Conservation (phyloP, 1,140 invertebrate species). For the Lepidurus couesii region DNA sequence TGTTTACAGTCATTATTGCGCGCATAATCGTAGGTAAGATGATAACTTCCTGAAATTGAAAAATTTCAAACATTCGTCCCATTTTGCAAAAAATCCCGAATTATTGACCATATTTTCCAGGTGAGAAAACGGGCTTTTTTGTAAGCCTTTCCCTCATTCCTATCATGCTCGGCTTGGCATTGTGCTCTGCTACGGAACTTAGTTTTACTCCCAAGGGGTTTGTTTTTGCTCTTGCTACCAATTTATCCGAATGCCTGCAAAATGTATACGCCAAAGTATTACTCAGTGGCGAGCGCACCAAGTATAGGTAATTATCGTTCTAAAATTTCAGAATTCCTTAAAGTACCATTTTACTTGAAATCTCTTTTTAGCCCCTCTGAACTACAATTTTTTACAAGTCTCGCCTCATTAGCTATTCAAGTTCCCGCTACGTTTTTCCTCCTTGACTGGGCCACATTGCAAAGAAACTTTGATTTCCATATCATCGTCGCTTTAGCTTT, state of each 20-base stretch:
- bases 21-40: conserved; percentile 48
- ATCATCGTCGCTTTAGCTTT: conserved; percentile 59
- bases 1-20: conserved; percentile 76
- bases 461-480: conserved; percentile 47
- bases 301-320: conserved; percentile 29
- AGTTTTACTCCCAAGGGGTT: conserved; percentile 74
- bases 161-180: conserved; percentile 74
- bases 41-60: not conserved
- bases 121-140: conserved; percentile 66
- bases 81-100: conserved; percentile 31
- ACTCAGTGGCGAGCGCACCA: conserved; percentile 30
- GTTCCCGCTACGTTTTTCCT: conserved; percentile 66
- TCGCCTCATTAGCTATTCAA: conserved; percentile 71
- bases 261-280: conserved; percentile 33
- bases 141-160: conserved; percentile 73
- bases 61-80: not conserved
- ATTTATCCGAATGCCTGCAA: conserved; percentile 65
- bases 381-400: conserved; percentile 76
- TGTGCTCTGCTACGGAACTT: conserved; percentile 76
- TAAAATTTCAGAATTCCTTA: conserved; percentile 29
- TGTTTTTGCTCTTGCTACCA: conserved; percentile 69
- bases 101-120: conserved; percentile 45
- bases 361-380: conserved; percentile 63
- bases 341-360: conserved; percentile 30
- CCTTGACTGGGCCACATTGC: conserved; percentile 55